A percentile compares a stretch with the other conserved stretches of the same genome.
Conservation (phyloP, 2,888 invertebrate genomes). For the Agrotis ipsilon region DNA sequence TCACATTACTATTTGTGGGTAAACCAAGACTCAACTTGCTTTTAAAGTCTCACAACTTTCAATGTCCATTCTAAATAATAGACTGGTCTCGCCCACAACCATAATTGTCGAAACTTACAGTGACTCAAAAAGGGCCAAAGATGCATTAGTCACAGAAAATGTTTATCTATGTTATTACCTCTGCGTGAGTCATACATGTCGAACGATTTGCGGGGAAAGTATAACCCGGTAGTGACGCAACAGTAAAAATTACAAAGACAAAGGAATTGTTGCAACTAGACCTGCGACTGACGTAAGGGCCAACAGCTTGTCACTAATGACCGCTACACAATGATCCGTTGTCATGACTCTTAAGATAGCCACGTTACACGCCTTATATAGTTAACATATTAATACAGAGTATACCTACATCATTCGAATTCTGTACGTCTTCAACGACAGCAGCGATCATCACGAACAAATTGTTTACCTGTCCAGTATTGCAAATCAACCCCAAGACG, state of each 20-base stretch:
- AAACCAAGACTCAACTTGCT: constrained; percentile 18
- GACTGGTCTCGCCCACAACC: constrained; percentile 47
- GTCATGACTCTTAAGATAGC: constrained; percentile 60
- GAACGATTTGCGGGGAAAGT: constrained; percentile 87
- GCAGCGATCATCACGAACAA: constrained; percentile 71
- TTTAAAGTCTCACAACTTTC: constrained; percentile 69
- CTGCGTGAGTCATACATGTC: constrained; percentile 78
- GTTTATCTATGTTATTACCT: constrained; percentile 77
- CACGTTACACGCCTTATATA: constrained; percentile 55
- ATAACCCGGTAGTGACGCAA: constrained; percentile 85
- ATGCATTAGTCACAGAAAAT: constrained; percentile 76
- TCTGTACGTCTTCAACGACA: constrained; percentile 33
- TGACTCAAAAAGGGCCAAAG: constrained; percentile 65
- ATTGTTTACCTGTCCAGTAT: constrained; percentile 85
- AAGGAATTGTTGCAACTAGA: constrained; percentile 85
- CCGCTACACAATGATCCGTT: constrained; percentile 72
- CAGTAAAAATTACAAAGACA: constrained; percentile 88
- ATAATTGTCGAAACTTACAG: constrained; percentile 53
- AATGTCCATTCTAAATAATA: constrained; percentile 62
- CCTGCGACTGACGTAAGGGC: constrained; percentile 79
- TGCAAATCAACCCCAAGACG: constrained; percentile 85
- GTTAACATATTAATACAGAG: constrained; percentile 51
- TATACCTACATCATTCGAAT: not conserved
- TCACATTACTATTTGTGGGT: constrained; percentile 1
- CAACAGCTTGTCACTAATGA: constrained; percentile 79